A percentile compares a stretch with the other conserved stretches of the same genome.
Evolutionary conservation across 2,888 invertebrate species (phyloP).

Genomic region (Calameuta idolon): DNA sequence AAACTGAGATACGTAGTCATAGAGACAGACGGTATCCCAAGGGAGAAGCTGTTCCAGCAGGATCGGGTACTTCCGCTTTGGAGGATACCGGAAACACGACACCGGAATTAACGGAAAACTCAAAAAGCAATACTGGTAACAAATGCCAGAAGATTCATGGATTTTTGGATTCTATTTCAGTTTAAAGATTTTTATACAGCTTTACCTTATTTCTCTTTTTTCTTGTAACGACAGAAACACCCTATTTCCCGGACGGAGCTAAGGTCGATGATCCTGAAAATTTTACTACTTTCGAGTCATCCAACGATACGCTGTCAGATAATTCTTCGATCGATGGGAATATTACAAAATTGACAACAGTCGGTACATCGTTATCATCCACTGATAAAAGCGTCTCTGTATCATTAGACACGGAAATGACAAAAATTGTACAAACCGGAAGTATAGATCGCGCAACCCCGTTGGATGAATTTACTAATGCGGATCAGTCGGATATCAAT

Average conservation of each 20-base stretch:
- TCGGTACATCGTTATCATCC: slow-evolving; percentile 2
- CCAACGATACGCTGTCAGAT: background rate
- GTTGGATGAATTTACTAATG: background rate
- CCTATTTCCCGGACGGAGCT: background rate
- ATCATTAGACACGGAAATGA: background rate
- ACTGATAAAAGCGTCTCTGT: background rate
- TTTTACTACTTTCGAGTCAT: background rate
- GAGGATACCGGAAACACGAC: background rate
- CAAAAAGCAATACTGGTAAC: background rate
- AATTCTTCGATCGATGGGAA: background rate
- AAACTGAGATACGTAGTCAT: background rate
- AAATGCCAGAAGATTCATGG: background rate
- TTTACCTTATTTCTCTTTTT: background rate
- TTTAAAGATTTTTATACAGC: background rate
- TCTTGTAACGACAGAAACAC: background rate
- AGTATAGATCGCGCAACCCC: background rate
- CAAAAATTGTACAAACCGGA: background rate
- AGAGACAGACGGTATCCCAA: background rate
- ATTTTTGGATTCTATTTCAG: background rate
- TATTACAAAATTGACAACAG: background rate
- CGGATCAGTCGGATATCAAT: background rate
- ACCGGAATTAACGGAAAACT: background rate
- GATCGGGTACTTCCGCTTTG: background rate
- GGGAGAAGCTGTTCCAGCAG: background rate
- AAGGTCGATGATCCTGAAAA: background rate